These are phyloP conservation scores for Epinotia ramella DNA, from an alignment of 2,888 invertebrate species.

Conservation along the genomic window DNA sequence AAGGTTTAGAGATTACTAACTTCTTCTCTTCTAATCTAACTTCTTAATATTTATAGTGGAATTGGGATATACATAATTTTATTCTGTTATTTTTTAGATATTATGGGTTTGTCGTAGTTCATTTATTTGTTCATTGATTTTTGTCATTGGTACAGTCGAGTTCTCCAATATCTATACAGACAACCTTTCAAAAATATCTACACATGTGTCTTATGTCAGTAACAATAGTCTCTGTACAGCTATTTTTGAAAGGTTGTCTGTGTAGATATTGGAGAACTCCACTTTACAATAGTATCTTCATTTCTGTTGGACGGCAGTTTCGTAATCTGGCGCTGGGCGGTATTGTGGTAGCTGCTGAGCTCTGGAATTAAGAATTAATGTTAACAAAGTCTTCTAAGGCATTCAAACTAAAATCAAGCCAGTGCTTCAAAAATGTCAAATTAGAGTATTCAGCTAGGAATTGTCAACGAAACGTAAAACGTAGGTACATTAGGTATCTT, in stretches of 20 bases:
- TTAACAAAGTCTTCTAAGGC: background rate
- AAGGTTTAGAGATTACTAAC: slow-evolving; percentile 21
- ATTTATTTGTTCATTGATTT: background rate
- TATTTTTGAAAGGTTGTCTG: no score
- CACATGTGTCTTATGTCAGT: no score
- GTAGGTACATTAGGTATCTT: no score
- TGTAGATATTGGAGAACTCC: no score
- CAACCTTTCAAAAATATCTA: no score
- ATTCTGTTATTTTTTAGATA: background rate
- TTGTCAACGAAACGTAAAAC: no score
- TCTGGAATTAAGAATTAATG: slow-evolving; percentile 74
- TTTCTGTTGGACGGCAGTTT: slow-evolving; percentile 93
- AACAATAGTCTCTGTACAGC: no score
- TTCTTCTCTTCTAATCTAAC: no score
- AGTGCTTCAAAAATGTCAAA: no score
- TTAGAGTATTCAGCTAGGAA: no score
- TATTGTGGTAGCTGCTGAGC: slow-evolving; percentile 93
- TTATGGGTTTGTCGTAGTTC: background rate
- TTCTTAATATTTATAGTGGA: background rate
- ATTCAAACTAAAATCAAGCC: background rate
- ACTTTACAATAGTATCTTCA: no score
- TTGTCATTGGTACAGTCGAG: background rate
- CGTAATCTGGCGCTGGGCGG: slow-evolving; percentile 97
- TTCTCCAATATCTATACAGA: no score
- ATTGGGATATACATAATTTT: background rate